Evolutionary conservation across 1,140 invertebrate species (phyloP).

Genomic region (Copidosoma floridanum): DNA sequence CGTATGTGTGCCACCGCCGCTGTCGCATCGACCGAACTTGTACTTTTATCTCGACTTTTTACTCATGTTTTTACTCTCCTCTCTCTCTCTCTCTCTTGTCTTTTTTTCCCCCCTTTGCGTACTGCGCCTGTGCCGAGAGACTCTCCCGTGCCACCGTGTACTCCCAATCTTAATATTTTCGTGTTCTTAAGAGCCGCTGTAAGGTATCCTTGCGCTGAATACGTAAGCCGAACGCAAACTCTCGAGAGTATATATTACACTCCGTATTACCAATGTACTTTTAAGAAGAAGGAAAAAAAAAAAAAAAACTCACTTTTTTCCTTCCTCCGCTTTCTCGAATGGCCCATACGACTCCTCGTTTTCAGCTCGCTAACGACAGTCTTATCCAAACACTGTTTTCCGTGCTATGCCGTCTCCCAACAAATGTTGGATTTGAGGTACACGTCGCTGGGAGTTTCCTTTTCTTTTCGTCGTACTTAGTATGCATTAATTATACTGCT

Average conservation of each 20-base stretch:
- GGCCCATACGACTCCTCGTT: neutral
- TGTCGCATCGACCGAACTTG: conserved; percentile 18
- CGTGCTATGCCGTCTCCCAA: neutral
- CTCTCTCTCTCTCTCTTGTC: conserved; percentile 1
- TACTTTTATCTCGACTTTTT: conserved; percentile 28
- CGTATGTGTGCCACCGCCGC: neutral
- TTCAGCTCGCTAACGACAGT: neutral
- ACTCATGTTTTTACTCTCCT: conserved; percentile 12
- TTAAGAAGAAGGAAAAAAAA: too few species aligned
- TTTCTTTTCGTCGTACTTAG: neutral
- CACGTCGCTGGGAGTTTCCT: too few species aligned
- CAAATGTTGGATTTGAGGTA: too few species aligned
- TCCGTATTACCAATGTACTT: too few species aligned
- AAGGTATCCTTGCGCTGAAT: conserved; percentile 17
- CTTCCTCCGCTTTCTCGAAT: neutral
- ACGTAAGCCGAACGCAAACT: too few species aligned
- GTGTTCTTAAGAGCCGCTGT: conserved; percentile 29
- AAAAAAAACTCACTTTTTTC: too few species aligned
- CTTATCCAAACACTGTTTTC: conserved; percentile 21
- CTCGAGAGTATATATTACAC: too few species aligned
- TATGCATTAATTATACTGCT: too few species aligned
- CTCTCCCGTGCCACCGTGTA: neutral
- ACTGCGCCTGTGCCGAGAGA: neutral
- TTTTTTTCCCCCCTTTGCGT: neutral
- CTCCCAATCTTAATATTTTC: conserved; percentile 32